Evolutionary conservation across 2,797 vertebrate species (phyloP).

Genomic region (Sebastolobus altivelis): DNA sequence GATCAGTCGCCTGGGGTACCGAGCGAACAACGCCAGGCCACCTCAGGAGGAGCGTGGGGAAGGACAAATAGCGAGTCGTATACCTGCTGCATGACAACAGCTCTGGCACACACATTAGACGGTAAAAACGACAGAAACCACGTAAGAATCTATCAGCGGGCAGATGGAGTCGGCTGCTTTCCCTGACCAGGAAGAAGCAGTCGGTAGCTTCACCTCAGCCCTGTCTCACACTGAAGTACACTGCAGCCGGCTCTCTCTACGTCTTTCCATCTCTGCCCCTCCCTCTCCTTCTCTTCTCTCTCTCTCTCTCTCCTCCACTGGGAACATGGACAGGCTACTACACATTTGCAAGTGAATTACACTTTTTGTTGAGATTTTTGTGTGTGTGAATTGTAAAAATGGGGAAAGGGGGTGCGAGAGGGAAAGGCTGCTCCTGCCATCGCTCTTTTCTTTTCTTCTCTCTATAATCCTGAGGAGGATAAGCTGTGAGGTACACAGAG

Average conservation of each 20-base stretch:
- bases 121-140: slow-evolving; percentile 30
- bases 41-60: slow-evolving; percentile 50
- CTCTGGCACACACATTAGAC: background rate
- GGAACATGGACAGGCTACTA: slow-evolving; percentile 78
- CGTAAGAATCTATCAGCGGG: slow-evolving; percentile 25
- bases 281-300: slow-evolving; percentile 43
- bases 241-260: slow-evolving; percentile 64
- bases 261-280: slow-evolving; percentile 65
- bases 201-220: slow-evolving; percentile 62
- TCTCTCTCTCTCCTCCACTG: slow-evolving; percentile 61
- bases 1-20: slow-evolving; percentile 67
- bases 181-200: slow-evolving; percentile 61
- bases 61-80: slow-evolving; percentile 52
- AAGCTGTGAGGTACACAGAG: slow-evolving; percentile 86
- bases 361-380: slow-evolving; percentile 79
- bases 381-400: slow-evolving; percentile 63
- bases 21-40: slow-evolving; percentile 52
- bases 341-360: slow-evolving; percentile 90
- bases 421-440: slow-evolving; percentile 78
- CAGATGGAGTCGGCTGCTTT: slow-evolving; percentile 48
- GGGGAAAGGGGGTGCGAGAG: slow-evolving; percentile 57
- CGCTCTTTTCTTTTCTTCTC: slow-evolving; percentile 83
- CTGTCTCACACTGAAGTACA: slow-evolving; percentile 62
- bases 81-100: slow-evolving; percentile 27
- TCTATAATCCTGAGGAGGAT: slow-evolving; percentile 86